Evolutionary conservation across 2,888 invertebrate species (phyloP).

Genomic region (Drosophila vallismaia): DNA sequence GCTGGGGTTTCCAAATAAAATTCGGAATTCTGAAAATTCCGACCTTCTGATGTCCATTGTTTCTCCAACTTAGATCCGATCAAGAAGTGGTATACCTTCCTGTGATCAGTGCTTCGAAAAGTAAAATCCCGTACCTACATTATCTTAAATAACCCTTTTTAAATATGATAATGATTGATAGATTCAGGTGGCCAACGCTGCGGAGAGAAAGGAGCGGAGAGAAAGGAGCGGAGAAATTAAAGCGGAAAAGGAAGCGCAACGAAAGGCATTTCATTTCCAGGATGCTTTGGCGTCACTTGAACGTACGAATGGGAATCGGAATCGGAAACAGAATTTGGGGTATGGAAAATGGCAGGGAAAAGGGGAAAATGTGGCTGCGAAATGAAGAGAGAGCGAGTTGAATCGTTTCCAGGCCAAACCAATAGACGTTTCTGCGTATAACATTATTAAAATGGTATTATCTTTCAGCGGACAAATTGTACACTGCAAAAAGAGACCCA

Average conservation of each 20-base stretch:
- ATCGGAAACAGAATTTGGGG: background rate
- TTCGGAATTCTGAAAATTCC: no score
- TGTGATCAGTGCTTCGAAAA: no score
- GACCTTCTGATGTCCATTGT: no score
- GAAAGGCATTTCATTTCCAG: constrained; percentile 50
- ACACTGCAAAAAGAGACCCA: constrained; percentile 2
- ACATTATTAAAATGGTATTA: constrained; percentile 68
- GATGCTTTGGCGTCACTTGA: constrained; percentile 62
- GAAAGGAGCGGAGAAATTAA: background rate
- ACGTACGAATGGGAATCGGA: constrained; percentile 19
- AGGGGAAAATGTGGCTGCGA: background rate
- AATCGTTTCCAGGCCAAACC: constrained; percentile 34
- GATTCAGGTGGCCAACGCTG: no score
- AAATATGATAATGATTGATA: no score
- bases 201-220: background rate
- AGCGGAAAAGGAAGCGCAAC: background rate
- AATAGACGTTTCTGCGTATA: constrained; percentile 60
- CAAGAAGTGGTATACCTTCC: no score
- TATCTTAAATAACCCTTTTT: no score
- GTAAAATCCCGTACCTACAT: no score
- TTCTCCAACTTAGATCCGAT: no score
- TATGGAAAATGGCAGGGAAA: background rate
- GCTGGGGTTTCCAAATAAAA: no score
- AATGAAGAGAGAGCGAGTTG: constrained; percentile 6
- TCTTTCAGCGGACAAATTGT: constrained; percentile 11